phyloP scores from a whole-genome alignment of 2,797 vertebrate genomes.

The Erpetoichthys calabaricus region DNA sequence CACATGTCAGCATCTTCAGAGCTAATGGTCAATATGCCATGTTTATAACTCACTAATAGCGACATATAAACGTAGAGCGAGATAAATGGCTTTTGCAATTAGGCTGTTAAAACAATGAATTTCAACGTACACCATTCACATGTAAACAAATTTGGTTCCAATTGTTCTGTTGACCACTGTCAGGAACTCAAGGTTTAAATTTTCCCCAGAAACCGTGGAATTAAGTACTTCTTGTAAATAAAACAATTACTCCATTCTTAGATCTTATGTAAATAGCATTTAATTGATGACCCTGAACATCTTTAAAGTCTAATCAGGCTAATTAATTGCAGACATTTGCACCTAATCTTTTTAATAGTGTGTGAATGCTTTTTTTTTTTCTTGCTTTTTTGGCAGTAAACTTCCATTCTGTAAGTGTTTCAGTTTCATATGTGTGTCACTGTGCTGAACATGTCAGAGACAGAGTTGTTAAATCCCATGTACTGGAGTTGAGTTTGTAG shows the following conservation, averaged over 20 bases:
- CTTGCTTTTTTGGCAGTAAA: conserved; percentile 10
- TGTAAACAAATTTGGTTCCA: conserved; percentile 30
- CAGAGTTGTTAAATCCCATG: conserved; percentile 13
- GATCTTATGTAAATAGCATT: conserved; percentile 42
- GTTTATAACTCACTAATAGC: conserved; percentile 33
- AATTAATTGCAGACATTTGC: conserved; percentile 49
- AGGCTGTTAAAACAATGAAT: conserved; percentile 37
- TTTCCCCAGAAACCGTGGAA: conserved; percentile 12
- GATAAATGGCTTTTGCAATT: conserved; percentile 40
- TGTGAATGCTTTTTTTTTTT: conserved; percentile 28
- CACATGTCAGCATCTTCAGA: conserved; percentile 29
- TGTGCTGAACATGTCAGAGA: conserved; percentile 13
- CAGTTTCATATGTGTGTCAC: conserved; percentile 24
- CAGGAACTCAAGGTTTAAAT: conserved; percentile 7
- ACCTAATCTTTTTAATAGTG: conserved; percentile 17
- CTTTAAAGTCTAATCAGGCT: conserved; percentile 47
- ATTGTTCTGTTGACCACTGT: conserved; percentile 14
- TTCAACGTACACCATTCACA: conserved; percentile 24
- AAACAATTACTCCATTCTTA: conserved; percentile 35
- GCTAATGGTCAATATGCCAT: conserved; percentile 15
- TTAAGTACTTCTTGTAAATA: conserved; percentile 28
- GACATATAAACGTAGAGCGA: conserved; percentile 36
- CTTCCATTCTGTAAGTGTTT: conserved; percentile 19
- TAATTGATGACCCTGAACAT: conserved; percentile 36
- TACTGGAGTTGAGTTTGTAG: conserved; percentile 17